Base-by-base conservation (phyloP, 2,113 vertebrate species). In the Sisor rabdophorus region DNA sequence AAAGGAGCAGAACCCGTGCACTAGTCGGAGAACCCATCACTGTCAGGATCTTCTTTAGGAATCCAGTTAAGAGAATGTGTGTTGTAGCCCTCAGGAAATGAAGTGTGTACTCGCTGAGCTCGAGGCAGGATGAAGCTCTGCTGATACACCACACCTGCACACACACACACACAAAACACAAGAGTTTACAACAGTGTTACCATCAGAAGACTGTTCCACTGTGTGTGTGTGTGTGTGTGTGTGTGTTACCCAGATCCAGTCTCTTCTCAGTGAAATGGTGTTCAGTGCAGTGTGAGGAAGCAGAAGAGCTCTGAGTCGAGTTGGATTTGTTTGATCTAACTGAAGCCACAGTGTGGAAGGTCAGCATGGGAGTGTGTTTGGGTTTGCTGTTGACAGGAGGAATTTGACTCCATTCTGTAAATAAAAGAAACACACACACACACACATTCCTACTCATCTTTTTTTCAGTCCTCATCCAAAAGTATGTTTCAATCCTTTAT, bases 321-420 rank as follows among this genome's bases (percentile, higher is more conserved):
- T 85, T 90, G 77, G 91, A 92, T 76, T 90, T 90, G 54, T 86
- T 83, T 0, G 91, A 92, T 76, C 81, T 71, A 26, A 87, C 86
- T 1, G 91, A 93, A 54, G 84, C 85, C 32, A 89, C 76, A 0
- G 86, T 85, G 28, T 84, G 84, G 61, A 79, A 83, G 32, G 48
- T 77, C 11, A 82, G 78, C 10, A 84, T 80, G 56, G 75, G 84
- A 47, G 84, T 81, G 47, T 77, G 78, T 81, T 83, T 90, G 80
- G 83, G 83, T 67, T 87, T 88, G 60, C 76, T 76, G 54, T 86
- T 75, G 15, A 86, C 80, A 12, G 89, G 87, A 70, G 81, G 89
- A 0, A 88, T 91, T 69, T 88, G 89, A 77, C 88, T 95, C 86
- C 91, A 91, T 53, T 92, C 95, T 96, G 85, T 9, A 73, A 67